Evolutionary conservation across 2,888 invertebrate genomes (phyloP).

Genomic region (Drosophila mettleri): DNA sequence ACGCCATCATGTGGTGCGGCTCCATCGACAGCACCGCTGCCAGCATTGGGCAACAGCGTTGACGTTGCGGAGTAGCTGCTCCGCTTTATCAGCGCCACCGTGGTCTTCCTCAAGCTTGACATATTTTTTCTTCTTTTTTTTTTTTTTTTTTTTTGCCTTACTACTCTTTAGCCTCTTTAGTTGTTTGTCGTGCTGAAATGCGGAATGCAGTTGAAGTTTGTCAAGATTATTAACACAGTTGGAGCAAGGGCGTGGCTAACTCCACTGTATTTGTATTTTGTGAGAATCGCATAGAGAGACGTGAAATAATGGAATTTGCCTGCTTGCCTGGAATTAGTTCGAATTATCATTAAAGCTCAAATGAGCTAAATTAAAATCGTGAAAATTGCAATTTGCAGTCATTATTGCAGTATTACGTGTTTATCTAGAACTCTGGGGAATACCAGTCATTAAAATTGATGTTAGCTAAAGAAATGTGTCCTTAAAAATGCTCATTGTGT

Average conservation of each 20-base stretch:
- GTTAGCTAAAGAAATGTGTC: not conserved
- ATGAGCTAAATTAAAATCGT: not conserved
- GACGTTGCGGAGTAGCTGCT: constrained; percentile 78
- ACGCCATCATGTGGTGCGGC: constrained; percentile 55
- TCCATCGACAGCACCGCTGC: constrained; percentile 1
- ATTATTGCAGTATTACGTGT: not conserved
- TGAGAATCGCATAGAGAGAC: constrained; percentile 1
- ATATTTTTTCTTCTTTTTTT: constrained; percentile 52
- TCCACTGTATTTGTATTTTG: not conserved
- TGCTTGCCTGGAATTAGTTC: too few species aligned
- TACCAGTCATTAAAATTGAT: constrained; percentile 1
- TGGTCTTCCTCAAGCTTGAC: constrained; percentile 78
- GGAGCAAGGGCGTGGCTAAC: not conserved
- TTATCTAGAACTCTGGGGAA: not conserved
- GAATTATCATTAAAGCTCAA: not conserved
- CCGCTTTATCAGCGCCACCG: constrained; percentile 76
- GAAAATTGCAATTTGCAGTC: not conserved
- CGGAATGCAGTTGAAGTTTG: not conserved
- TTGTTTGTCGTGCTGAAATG: not conserved
- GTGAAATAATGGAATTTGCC: not conserved
- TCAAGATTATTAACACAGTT: not conserved
- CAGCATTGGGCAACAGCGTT: constrained; percentile 25
- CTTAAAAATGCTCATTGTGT: not conserved
- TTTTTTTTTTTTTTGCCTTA: not conserved
- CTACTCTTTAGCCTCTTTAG: too few species aligned